Evolutionary conservation across 2,888 invertebrate genomes (phyloP), one percentile per base, ranked within the genome.

Genomic region (Machimus atricapillus): DNA sequence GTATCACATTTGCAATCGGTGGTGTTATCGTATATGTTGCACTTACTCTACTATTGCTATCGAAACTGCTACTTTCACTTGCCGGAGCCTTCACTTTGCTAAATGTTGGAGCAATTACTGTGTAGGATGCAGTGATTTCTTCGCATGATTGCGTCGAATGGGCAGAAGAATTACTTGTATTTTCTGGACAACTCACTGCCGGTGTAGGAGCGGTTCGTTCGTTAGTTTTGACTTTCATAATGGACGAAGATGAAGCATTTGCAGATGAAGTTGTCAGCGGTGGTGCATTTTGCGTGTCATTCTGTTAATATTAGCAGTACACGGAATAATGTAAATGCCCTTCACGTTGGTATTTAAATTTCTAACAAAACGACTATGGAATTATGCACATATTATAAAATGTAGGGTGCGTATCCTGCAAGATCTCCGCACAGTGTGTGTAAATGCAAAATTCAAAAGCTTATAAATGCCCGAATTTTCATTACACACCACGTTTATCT

Each of bases 211-310:
- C 89, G 82, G 89, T 90, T 87, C 89, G 89, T 88, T 90, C 90
- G 78, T 90, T 90, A 85, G 89, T 81, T 66, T 87, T 88, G 85
- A 88, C 82, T 85, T 87, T 88, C 77, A 88, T 88, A 87, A 89
- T 87, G 77, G 88, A 79, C 31, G 82, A 86, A 34, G 46, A 76
- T 81, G 87, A 19, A 77, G 46, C 86, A 56, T 37, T 86, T 56
- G 79, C 58, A 52, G 52, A 73, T 23, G 78, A 27, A 34, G 81
- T 77, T 56, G 89, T 88, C 89, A 90, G 90, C 89, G 90, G 89
- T 89, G 90, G 89, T 90, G 91, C 89, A 88, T 89, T 89, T 90
- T 90, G 90, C 88, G 89, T 90, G 90, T 91, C 91, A 90, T 90
- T 91, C 92, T 92, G 92, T 91, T 92, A 91, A 91, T 79, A 86